Evolutionary conservation across 2,113 vertebrate genomes (phyloP).

Genomic region (Callithrix jacchus): DNA sequence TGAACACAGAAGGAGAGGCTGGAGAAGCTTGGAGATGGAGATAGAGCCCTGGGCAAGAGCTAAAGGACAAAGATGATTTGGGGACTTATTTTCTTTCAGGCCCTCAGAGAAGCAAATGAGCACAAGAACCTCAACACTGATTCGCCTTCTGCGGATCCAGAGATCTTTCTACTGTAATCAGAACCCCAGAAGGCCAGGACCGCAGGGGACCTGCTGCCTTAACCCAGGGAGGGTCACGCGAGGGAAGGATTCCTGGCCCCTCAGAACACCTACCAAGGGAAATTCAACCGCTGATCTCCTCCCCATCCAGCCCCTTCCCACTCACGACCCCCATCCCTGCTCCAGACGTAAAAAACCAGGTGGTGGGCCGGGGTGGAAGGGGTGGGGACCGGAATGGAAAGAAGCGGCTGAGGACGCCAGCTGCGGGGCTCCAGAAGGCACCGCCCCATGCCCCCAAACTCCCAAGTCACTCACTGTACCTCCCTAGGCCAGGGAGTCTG

Average conservation of each 20-base stretch:
- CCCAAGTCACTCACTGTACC: too few relatives aligned
- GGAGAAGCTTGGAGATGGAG: neutral
- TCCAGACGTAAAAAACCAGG: neutral
- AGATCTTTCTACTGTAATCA: neutral
- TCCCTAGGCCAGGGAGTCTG: rapidly evolving
- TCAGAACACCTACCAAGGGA: neutral
- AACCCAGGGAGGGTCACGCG: rapidly evolving
- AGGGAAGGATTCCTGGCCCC: neutral
- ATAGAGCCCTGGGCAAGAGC: neutral
- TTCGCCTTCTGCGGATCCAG: neutral
- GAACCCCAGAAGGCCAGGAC: neutral
- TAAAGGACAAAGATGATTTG: neutral
- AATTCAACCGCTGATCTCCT: rapidly evolving
- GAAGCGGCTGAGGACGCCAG: rapidly evolving
- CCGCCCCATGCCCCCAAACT: too few relatives aligned
- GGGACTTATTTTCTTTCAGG: neutral
- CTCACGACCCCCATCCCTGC: too few relatives aligned
- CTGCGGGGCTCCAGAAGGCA: neutral
- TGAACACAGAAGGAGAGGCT: neutral
- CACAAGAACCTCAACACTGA: too few relatives aligned
- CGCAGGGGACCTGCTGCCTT: rapidly evolving
- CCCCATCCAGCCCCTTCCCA: neutral
- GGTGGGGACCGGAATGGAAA: rapidly evolving
- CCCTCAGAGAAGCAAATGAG: neutral
- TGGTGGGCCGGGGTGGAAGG: rapidly evolving